These are phyloP conservation scores for Cheilosia vulpina DNA, from an alignment of 2,888 invertebrate species.

Conservation along the genomic window DNA sequence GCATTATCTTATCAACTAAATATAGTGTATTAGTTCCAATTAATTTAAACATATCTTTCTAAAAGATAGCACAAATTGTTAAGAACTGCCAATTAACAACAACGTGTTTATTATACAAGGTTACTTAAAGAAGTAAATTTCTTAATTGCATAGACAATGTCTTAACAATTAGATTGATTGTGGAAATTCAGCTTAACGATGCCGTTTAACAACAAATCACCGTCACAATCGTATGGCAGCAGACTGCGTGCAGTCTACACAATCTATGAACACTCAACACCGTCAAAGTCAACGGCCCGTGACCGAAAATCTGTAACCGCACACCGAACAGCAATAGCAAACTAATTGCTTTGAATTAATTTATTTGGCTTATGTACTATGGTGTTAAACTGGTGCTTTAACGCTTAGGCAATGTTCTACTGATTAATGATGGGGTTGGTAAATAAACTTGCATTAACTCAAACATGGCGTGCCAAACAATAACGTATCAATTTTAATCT, in stretches of 20 bases:
- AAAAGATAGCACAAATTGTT: no score
- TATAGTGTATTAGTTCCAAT: no score
- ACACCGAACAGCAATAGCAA: background rate
- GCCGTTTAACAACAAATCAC: background rate
- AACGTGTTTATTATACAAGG: no score
- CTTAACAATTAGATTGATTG: no score
- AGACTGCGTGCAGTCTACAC: background rate
- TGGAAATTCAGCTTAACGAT: background rate
- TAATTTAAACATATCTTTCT: no score
- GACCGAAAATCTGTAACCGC: conserved; percentile 22
- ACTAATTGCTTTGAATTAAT: background rate
- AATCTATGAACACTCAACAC: background rate
- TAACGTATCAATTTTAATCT: background rate
- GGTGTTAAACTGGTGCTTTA: conserved; percentile 20
- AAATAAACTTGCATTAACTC: background rate
- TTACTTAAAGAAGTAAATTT: no score
- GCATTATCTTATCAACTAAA: no score
- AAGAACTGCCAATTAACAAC: no score
- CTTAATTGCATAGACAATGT: no score
- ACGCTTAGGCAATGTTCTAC: conserved; percentile 8
- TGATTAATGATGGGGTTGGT: background rate
- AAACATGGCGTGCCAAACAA: conserved; percentile 1
- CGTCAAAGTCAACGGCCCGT: background rate
- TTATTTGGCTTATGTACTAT: background rate
- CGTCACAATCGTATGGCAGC: no score